phyloP scores from a whole-genome alignment of 2,797 vertebrate genomes.

The Anguilla obscura region DNA sequence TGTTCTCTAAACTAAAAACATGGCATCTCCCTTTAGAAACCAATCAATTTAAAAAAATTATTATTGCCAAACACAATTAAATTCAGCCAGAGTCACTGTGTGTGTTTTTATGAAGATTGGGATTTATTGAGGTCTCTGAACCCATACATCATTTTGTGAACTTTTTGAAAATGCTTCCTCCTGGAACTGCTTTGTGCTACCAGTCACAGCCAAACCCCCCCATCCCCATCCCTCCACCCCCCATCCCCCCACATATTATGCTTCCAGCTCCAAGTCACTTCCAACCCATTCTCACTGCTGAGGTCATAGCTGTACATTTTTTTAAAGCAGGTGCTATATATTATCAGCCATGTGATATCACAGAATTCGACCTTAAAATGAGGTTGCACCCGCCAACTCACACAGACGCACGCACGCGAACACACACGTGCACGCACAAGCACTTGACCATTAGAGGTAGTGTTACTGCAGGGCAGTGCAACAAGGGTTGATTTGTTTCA shows the following conservation, averaged over 20 bases:
- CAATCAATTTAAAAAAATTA: not conserved
- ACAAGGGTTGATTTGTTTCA: too few species aligned
- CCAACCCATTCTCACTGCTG: too few species aligned
- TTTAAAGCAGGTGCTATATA: not conserved
- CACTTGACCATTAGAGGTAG: too few species aligned
- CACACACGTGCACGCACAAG: not conserved
- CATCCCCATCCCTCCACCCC: too few species aligned
- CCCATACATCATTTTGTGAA: not conserved
- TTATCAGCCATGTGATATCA: not conserved
- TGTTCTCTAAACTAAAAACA: not conserved
- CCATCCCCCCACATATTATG: too few species aligned
- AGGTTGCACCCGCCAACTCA: not conserved
- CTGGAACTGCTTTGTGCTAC: not conserved
- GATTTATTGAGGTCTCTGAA: conserved; percentile 2
- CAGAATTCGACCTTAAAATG: not conserved
- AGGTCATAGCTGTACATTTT: not conserved
- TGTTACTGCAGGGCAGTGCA: not conserved
- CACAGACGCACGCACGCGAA: not conserved
- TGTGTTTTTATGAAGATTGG: not conserved
- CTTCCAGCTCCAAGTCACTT: too few species aligned
- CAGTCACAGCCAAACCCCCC: not conserved
- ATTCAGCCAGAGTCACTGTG: not conserved
- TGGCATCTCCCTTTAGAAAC: not conserved
- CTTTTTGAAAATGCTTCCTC: not conserved
- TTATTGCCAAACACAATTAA: not conserved